Evolutionary conservation across 2,888 invertebrate species (phyloP).

Genomic region (Octonoba sinensis): DNA sequence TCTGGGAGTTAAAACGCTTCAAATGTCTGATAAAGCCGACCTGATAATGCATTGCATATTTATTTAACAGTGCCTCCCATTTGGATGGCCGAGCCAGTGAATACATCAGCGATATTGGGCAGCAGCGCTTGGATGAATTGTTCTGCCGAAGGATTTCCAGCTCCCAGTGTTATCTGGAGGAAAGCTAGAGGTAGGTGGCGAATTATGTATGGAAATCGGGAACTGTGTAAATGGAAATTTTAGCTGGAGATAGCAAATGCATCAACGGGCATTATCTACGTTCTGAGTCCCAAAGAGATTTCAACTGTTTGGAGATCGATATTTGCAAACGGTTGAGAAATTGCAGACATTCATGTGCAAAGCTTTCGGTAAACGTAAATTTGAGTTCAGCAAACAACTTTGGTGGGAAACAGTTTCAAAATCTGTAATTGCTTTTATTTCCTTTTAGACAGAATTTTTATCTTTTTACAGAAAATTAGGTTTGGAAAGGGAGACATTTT

Average conservation of each 20-base stretch:
- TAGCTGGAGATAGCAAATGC: constrained; percentile 3
- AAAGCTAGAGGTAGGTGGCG: constrained; percentile 58
- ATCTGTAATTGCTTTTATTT: too few species aligned
- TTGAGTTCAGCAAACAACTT: too few species aligned
- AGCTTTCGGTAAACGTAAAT: too few species aligned
- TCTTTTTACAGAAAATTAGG: too few species aligned
- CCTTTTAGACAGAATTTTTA: too few species aligned
- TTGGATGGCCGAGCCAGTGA: constrained; percentile 94
- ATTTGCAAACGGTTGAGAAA: too few species aligned
- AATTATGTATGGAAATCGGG: constrained; percentile 20
- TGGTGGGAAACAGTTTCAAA: too few species aligned
- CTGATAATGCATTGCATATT: constrained; percentile 2
- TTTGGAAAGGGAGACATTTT: too few species aligned
- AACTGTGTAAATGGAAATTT: constrained; percentile 23
- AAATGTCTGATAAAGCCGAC: too few species aligned
- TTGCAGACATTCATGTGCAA: too few species aligned
- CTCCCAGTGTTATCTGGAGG: constrained; percentile 65
- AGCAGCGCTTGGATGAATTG: constrained; percentile 82
- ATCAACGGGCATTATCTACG: neutral
- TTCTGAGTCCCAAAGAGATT: constrained; percentile 1
- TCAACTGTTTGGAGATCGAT: neutral
- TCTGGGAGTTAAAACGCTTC: too few species aligned
- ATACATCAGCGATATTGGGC: constrained; percentile 94
- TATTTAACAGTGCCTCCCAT: constrained; percentile 84
- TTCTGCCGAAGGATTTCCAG: constrained; percentile 65